phyloP scores from a whole-genome alignment of 2,888 invertebrate species.

The Melieria omissa region DNA sequence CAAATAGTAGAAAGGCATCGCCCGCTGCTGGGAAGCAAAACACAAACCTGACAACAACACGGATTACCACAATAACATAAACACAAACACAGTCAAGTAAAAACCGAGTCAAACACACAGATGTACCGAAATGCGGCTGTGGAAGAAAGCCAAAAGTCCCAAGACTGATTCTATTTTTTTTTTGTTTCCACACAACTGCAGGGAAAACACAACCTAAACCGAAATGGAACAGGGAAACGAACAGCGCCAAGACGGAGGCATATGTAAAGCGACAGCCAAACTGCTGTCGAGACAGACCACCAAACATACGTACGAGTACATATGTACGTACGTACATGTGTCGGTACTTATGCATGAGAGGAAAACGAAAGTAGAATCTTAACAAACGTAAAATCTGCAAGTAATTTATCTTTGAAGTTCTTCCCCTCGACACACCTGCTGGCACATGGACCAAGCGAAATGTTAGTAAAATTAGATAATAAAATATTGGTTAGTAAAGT shows the following conservation, averaged over 20 bases:
- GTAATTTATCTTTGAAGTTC: conserved; percentile 17
- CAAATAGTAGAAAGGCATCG: conserved; percentile 3
- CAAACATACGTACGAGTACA: background rate
- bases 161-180: background rate
- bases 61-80: conserved; percentile 22
- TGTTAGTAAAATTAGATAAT: too few species aligned
- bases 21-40: conserved; percentile 11
- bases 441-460: background rate
- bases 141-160: background rate
- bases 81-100: conserved; percentile 6
- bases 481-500: too few species aligned
- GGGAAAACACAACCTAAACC: background rate
- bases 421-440: background rate
- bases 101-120: background rate
- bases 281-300: background rate
- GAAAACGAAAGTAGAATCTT: conserved; percentile 12
- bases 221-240: background rate
- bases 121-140: conserved; percentile 6
- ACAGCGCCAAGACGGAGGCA: background rate
- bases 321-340: background rate
- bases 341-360: background rate
- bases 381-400: conserved; percentile 2
- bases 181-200: background rate
- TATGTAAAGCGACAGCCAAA: background rate
- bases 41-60: conserved; percentile 23